Base-by-base conservation (phyloP, 2,113 vertebrate genomes). In the Nerophis ophidion region DNA sequence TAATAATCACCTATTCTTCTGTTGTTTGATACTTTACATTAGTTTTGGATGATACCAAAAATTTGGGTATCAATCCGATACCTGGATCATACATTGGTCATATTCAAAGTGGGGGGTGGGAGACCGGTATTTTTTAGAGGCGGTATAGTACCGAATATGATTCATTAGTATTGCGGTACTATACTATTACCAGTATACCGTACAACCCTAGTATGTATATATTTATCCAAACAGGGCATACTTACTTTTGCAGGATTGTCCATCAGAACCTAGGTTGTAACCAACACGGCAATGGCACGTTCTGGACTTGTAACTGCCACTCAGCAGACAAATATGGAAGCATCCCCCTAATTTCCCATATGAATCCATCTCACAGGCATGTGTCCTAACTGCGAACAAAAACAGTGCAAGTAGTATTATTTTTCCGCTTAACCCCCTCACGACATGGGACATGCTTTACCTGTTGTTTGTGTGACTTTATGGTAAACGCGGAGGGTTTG, bases 161-260 rank as follows among this genome's bases (percentile, higher is more conserved):
- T 26, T 26, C 1, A 26, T 26, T 26, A 26, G 26, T 26, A 26
- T 26, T 26, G 26, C 26, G 2, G 26, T 26, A 26, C 26, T 26
- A 26, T 26, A 26, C 19, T 26, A 26, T 2, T 26, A 26, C 19
- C 19, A 3, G 19, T 26, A 26, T 26, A 26, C 1, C 19, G 19
- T 26, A 26, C 38, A 26, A 26, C 19, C 19, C 19, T 26, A 26
- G 19, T 26, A 26, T 26, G 19, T 26, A 26, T 26, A 26, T 26
- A 26, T 3, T 8, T 7, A 19, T 14, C 4, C 8, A 34, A 64
- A 45, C 35, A 8, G 12, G 7, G 16, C 16, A 64, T 61, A 97
- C 97, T 77, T 89, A 99, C 97, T 95, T 96, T 98, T 99, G 89
- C 97, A 99, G 74, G 95, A 91, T 84, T 86, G 93, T 79, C 95